Base-by-base conservation (phyloP, 2,888 invertebrate species). In the Pyrgus malvae region DNA sequence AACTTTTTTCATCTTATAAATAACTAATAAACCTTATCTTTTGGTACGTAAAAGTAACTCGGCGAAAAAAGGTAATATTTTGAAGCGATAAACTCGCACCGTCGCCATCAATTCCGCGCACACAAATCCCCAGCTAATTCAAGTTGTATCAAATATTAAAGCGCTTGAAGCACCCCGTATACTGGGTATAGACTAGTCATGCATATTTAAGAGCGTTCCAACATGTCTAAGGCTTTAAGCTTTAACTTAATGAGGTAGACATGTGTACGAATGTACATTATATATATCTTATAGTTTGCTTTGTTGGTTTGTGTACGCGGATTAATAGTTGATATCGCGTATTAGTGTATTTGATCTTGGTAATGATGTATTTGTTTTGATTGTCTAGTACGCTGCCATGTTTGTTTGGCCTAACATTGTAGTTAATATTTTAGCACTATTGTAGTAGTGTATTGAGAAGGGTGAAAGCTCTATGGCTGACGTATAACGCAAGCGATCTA, bases 191-290 rank as follows among this genome's bases (percentile, higher is more conserved):
- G 57, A 61, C 64, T 63, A 66, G 65, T 64, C 74, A 70, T 77
- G 79, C 74, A 82, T 81, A 79, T 78, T 78, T 74, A 76, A 79
- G 65, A 66, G 69, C 65, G 65, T 62, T 59, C 64, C 68, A 67
- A 76, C 80, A 71, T 74, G 74, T 68, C 65, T 80, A 76, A 76
- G 78, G 80, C 72, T 81, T 79, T 79, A 80, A 79, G 75, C 74
- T 65, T 58, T 55, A 58, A 62, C 69, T 68, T 80, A 80, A 81
- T 80, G 74, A 78, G 77, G 73, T 72, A 72, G 70, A 48, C 48
- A 48, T 45, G 46, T 40, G 46, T 54, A 54, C 40, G 17, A 54
- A 46, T 54, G 53, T 46, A 54, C 31, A 45, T 38, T 45, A 31
- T 37, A 37, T 16, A 21, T 37, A n/a, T 37, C 37, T 35, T 45